Evolutionary conservation across 2,797 vertebrate species (phyloP).

Genomic region (Cuculus canorus): DNA sequence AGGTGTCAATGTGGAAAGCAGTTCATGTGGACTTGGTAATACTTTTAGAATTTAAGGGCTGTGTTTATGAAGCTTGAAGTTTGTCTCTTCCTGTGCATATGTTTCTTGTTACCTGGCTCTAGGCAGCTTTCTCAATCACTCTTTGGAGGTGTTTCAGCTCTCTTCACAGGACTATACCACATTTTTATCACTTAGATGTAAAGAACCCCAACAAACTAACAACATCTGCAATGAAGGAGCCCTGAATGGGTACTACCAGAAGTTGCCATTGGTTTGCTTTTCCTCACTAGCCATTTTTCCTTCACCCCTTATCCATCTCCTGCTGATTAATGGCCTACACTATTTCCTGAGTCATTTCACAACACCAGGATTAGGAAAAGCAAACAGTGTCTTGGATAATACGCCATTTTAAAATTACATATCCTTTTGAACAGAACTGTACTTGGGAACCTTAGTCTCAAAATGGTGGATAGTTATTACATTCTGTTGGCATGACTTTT

Average conservation of each 20-base stretch:
- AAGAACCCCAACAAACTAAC: background rate
- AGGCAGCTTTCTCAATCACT: background rate
- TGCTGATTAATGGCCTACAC: background rate
- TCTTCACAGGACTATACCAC: background rate
- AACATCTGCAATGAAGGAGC: background rate
- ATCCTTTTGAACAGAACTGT: slow-evolving; percentile 7
- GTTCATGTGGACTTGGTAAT: background rate
- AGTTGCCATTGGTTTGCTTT: background rate
- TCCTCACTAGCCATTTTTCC: background rate
- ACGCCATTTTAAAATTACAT: slow-evolving; percentile 20
- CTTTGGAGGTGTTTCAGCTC: background rate
- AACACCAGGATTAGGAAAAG: background rate
- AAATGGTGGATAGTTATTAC: background rate
- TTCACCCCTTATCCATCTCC: background rate
- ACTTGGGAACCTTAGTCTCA: slow-evolving; percentile 5
- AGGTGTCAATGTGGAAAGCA: background rate
- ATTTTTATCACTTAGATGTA: background rate
- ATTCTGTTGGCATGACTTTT: background rate
- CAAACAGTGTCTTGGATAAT: background rate
- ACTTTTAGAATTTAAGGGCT: background rate
- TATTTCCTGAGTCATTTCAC: slow-evolving; percentile 13
- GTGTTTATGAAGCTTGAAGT: background rate
- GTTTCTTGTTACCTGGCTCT: background rate
- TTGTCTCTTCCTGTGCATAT: background rate
- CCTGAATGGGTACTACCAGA: background rate